A percentile compares a stretch with the other conserved stretches of the same genome.
Conservation (phyloP, 2,113 vertebrate genomes). For the Gnathonemus longibarbis region DNA sequence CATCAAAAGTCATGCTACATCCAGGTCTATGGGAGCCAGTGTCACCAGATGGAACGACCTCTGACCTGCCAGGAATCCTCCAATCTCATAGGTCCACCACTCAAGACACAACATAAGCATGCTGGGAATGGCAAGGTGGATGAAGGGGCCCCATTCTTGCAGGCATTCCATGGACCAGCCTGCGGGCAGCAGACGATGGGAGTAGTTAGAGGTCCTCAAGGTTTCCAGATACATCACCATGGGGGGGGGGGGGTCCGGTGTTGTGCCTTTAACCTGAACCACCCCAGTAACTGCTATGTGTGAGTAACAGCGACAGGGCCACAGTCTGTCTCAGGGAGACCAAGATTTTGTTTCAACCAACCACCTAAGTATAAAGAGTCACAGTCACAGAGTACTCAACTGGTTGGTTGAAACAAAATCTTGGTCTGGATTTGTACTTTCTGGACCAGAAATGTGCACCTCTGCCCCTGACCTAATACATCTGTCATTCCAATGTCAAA, state of each 20-base stretch:
- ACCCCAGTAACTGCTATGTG: background rate
- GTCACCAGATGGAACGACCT: background rate
- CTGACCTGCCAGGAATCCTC: slow-evolving; percentile 74
- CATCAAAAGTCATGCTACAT: background rate
- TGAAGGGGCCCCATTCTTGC: slow-evolving; percentile 72
- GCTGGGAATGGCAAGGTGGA: slow-evolving; percentile 68
- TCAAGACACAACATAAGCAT: slow-evolving; percentile 82
- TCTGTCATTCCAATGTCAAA: background rate
- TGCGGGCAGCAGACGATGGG: slow-evolving; percentile 28
- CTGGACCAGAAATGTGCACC: background rate
- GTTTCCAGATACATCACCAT: background rate
- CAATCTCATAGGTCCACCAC: slow-evolving; percentile 81
- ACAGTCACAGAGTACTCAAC: background rate
- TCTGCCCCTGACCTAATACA: background rate
- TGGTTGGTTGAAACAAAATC: background rate
- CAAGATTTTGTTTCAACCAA: background rate
- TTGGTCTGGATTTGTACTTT: background rate
- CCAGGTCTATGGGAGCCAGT: background rate
- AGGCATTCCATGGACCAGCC: slow-evolving; percentile 76
- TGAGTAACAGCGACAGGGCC: background rate
- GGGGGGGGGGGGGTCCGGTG: background rate
- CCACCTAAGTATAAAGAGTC: background rate
- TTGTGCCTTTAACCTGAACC: background rate
- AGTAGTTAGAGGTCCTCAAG: background rate
- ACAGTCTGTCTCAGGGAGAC: background rate